Conservation (phyloP, 2,797 vertebrate genomes). For the Centroberyx gerrardi region DNA sequence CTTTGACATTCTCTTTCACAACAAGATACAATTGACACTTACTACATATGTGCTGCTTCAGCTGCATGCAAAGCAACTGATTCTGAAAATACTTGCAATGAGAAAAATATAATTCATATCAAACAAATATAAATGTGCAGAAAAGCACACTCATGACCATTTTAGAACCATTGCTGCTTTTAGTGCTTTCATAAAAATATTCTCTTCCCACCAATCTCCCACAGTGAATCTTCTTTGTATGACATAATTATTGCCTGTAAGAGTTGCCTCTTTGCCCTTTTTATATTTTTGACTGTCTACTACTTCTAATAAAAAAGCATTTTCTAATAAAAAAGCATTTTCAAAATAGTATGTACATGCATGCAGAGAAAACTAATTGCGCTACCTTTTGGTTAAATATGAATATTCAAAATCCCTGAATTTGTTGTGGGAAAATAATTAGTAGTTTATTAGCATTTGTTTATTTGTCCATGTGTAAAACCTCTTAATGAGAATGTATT, state of each 20-base stretch:
- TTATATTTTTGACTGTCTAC: conserved; percentile 41
- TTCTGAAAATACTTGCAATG: neutral
- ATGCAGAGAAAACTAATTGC: conserved; percentile 69
- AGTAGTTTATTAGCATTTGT: conserved; percentile 86
- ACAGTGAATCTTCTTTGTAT: conserved; percentile 34
- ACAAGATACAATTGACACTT: conserved; percentile 58
- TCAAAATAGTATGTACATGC: conserved; percentile 45
- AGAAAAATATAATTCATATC: conserved; percentile 33
- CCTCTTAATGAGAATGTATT: conserved; percentile 83
- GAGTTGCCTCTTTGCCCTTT: conserved; percentile 34
- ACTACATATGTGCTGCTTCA: neutral
- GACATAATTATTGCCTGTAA: conserved; percentile 29
- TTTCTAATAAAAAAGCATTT: neutral
- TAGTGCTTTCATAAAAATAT: conserved; percentile 49
- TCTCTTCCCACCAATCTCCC: conserved; percentile 35
- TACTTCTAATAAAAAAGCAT: conserved; percentile 26
- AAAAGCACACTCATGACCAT: conserved; percentile 26
- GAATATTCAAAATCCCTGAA: conserved; percentile 81
- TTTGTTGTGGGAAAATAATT: conserved; percentile 83
- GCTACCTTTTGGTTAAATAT: conserved; percentile 75
- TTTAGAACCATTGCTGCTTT: conserved; percentile 14
- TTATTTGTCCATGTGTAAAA: conserved; percentile 84
- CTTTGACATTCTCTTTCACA: conserved; percentile 72
- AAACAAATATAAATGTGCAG: conserved; percentile 40
- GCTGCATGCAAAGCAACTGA: conserved; percentile 18